phyloP scores from a whole-genome alignment of 2,888 invertebrate genomes.

The Spatulosminthurus flaviceps region DNA sequence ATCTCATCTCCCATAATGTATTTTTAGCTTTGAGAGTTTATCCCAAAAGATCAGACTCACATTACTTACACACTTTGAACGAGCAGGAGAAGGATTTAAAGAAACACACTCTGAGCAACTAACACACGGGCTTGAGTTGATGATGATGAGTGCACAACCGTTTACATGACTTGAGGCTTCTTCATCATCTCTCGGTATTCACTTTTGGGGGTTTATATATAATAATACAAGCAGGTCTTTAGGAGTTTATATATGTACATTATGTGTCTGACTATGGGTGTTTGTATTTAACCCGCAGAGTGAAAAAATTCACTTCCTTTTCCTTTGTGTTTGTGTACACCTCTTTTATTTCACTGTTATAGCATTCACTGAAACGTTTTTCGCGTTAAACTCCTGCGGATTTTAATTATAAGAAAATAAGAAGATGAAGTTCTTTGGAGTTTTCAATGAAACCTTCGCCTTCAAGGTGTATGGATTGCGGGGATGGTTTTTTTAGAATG shows the following conservation, averaged over 20 bases:
- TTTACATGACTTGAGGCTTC: slow-evolving; percentile 18
- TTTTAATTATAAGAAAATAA: too few species aligned
- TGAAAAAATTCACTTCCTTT: slow-evolving; percentile 6
- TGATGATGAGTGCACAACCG: slow-evolving; percentile 9
- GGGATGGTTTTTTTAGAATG: too few species aligned
- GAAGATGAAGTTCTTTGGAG: too few species aligned
- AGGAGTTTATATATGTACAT: too few species aligned
- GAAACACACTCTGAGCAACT: not conserved
- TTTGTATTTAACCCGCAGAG: not conserved
- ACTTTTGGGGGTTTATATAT: not conserved
- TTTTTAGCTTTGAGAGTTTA: slow-evolving; percentile 15
- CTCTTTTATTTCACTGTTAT: not conserved
- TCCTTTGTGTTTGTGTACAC: not conserved
- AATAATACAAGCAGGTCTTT: too few species aligned
- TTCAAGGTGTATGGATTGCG: too few species aligned
- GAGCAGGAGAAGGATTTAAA: not conserved
- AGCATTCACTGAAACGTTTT: not conserved
- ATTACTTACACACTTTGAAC: not conserved
- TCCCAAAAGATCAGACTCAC: slow-evolving; percentile 12
- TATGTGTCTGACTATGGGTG: not conserved
- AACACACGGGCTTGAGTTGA: not conserved
- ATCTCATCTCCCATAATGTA: not conserved
- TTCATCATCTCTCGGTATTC: not conserved
- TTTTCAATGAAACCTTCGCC: too few species aligned
- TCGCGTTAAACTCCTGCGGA: not conserved